Percentiles rank a stretch among this genome's conserved stretches.
Conservation (phyloP, 2,888 invertebrate species). For the Tipula confusa region DNA sequence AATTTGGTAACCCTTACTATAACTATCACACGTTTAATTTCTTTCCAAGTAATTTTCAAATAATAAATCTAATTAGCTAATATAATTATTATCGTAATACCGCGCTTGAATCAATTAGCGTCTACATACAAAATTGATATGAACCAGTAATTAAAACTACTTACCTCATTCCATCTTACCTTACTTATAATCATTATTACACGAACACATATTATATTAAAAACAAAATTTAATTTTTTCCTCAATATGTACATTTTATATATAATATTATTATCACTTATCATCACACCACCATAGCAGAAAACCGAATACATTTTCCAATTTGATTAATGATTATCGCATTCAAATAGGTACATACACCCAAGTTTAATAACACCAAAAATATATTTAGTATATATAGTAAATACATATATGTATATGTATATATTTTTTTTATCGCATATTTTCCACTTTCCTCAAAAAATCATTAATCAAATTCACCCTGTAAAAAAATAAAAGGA, state of each 20-base stretch:
- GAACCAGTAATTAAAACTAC: background rate
- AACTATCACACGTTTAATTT: too few relatives aligned
- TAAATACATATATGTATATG: too few relatives aligned
- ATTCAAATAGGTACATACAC: background rate
- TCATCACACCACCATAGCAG: background rate
- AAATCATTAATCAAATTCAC: background rate
- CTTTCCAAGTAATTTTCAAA: too few relatives aligned
- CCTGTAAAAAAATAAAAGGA: background rate
- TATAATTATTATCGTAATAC: too few relatives aligned
- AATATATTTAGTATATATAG: too few relatives aligned
- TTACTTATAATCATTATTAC: too few relatives aligned
- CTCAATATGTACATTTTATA: background rate
- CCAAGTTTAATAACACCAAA: background rate
- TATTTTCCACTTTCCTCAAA: background rate
- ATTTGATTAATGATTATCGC: background rate
- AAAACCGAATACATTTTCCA: background rate
- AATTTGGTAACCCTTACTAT: too few relatives aligned
- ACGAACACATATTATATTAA: background rate
- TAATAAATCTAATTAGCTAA: too few relatives aligned
- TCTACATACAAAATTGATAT: background rate
- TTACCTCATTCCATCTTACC: conserved; percentile 4
- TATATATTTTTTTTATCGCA: too few relatives aligned
- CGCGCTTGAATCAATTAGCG: background rate
- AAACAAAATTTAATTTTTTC: background rate
- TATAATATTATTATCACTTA: conserved; percentile 1